phyloP scores from a whole-genome alignment of 2,113 vertebrate species.

The Sinocyclocheilus maitianheensis region DNA sequence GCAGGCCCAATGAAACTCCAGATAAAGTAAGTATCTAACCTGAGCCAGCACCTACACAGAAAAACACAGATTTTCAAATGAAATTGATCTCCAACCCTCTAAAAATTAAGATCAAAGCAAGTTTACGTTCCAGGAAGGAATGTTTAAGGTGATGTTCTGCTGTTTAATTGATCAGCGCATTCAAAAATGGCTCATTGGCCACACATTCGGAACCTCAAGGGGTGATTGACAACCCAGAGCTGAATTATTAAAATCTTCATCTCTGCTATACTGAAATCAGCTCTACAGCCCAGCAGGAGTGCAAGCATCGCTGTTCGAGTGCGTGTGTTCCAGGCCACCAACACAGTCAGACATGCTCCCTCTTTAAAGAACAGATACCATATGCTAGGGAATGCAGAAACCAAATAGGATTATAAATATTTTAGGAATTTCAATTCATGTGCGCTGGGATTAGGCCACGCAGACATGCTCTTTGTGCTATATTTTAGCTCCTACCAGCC shows the following conservation, averaged over 20 bases:
- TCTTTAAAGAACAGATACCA: conserved; percentile 48
- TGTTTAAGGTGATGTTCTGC: conserved; percentile 2
- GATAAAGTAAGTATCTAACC: conserved; percentile 99
- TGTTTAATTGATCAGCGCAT: conserved; percentile 20
- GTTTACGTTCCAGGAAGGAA: neutral
- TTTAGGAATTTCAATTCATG: conserved; percentile 51
- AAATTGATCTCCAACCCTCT: conserved; percentile 8
- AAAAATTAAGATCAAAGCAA: conserved; percentile 1
- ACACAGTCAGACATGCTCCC: conserved; percentile 42
- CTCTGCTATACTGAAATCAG: conserved; percentile 67
- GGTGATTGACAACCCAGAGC: conserved; percentile 88
- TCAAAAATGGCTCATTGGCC: neutral
- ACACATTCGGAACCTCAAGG: conserved; percentile 57
- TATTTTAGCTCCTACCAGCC: conserved; percentile 45
- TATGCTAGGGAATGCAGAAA: conserved; percentile 53
- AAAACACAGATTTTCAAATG: conserved; percentile 30
- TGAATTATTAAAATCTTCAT: conserved; percentile 99
- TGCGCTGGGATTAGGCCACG: conserved; percentile 42
- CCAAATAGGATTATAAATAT: conserved; percentile 61
- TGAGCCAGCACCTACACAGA: conserved; percentile 93
- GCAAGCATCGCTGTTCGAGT: conserved; percentile 9
- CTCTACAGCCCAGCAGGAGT: conserved; percentile 40
- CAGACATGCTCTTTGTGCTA: conserved; percentile 46
- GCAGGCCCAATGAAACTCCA: conserved; percentile 99
- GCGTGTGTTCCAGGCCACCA: conserved; percentile 35